These are phyloP conservation scores for Tuberolachnus salignus DNA, from an alignment of 2,888 invertebrate genomes.

Conservation along the genomic window DNA sequence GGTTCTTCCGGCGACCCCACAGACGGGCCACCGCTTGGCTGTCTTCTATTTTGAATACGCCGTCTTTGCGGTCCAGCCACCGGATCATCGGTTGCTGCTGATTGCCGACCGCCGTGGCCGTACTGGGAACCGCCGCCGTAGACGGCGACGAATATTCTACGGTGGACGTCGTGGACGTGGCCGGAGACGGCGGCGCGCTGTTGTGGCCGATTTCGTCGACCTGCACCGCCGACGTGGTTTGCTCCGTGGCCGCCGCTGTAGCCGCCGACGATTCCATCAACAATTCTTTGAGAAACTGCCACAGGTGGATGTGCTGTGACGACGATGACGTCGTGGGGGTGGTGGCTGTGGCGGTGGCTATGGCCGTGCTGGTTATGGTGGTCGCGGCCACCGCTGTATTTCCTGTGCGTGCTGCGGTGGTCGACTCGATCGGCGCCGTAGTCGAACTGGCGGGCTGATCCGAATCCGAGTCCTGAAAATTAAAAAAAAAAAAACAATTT, in stretches of 20 bases:
- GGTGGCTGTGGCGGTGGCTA: constrained; percentile 63
- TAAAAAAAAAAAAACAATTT: neutral
- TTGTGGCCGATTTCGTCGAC: neutral
- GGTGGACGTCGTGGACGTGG: neutral
- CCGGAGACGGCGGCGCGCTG: neutral
- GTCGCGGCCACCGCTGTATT: constrained; percentile 55
- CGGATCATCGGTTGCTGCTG: constrained; percentile 66
- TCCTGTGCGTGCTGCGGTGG: constrained; percentile 54
- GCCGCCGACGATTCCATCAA: constrained; percentile 63
- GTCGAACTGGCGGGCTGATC: neutral
- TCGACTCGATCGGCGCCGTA: constrained; percentile 57
- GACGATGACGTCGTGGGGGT: constrained; percentile 62
- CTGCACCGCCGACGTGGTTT: neutral
- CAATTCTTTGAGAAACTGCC: constrained; percentile 98
- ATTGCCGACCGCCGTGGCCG: neutral
- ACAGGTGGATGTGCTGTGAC: constrained; percentile 93
- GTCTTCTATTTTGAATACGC: constrained; percentile 99
- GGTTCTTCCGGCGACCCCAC: constrained; percentile 97
- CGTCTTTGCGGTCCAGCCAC: constrained; percentile 93
- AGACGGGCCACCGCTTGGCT: constrained; percentile 94
- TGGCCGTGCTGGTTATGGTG: constrained; percentile 56
- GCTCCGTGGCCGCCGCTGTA: neutral
- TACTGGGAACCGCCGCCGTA: neutral
- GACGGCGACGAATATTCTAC: neutral
- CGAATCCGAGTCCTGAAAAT: neutral